phyloP scores from a whole-genome alignment of 2,797 vertebrate species.

The Micropoecilia bifurca region DNA sequence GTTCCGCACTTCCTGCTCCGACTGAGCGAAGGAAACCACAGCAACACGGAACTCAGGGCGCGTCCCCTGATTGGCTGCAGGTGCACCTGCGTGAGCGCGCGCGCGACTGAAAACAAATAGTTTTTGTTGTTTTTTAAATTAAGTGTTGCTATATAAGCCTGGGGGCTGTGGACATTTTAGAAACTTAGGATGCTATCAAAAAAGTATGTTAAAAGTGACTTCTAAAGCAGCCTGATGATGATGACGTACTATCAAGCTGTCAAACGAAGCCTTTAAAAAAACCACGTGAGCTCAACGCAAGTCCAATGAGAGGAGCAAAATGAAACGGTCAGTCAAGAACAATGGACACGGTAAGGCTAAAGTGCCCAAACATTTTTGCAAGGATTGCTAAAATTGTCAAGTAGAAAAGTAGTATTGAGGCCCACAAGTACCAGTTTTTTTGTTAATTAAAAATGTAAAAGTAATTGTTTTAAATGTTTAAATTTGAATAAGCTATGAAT shows the following conservation, averaged over 20 bases:
- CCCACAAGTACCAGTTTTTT: background rate
- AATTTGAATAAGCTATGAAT: background rate
- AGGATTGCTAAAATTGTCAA: background rate
- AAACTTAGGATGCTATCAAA: too few relatives aligned
- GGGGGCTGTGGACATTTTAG: background rate
- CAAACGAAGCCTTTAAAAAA: slow-evolving; percentile 19
- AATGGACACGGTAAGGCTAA: slow-evolving; percentile 27
- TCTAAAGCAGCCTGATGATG: too few relatives aligned
- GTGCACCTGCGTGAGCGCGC: background rate
- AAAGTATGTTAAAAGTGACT: accelerated
- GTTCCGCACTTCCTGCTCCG: slow-evolving; percentile 45
- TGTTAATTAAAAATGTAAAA: background rate
- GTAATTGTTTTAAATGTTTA: background rate
- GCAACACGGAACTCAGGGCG: slow-evolving; percentile 34
- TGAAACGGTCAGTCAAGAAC: background rate
- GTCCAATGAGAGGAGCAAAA: background rate
- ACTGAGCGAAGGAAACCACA: background rate
- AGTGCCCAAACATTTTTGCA: background rate
- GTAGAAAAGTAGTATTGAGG: background rate
- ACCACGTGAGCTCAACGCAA: background rate
- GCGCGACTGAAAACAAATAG: background rate
- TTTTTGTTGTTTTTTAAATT: background rate
- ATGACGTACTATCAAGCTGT: background rate
- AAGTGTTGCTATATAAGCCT: background rate
- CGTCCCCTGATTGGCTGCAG: slow-evolving; percentile 13